phyloP scores from a whole-genome alignment of 2,888 invertebrate species.

The Poecilobothrus nobilitatus region DNA sequence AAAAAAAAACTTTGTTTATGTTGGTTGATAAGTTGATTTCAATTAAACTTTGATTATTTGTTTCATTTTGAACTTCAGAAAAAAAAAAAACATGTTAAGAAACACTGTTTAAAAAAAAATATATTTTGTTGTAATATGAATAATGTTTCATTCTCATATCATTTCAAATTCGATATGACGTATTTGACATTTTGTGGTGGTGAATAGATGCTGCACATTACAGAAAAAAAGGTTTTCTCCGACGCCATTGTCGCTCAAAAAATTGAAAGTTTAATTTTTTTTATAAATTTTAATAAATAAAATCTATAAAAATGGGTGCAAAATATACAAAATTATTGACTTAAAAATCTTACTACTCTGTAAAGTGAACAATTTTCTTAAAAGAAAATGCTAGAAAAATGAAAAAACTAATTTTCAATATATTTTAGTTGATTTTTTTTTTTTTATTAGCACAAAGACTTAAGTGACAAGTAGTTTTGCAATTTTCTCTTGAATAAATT shows the following conservation, averaged over 20 bases:
- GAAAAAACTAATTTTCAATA: constrained; percentile 4
- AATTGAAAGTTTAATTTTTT: neutral
- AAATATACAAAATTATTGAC: neutral
- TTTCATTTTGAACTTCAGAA: too few species aligned
- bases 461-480: neutral
- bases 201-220: constrained; percentile 6
- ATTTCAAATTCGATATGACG: neutral
- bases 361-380: neutral
- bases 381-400: neutral
- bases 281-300: neutral
- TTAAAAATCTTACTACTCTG: neutral
- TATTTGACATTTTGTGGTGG: constrained; percentile 2
- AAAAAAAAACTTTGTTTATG: too few species aligned
- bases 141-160: neutral
- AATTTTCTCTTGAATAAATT: neutral
- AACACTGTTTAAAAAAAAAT: neutral
- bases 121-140: neutral
- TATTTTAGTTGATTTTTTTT: neutral
- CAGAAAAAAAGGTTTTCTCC: constrained; percentile 6
- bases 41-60: too few species aligned
- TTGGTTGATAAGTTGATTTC: too few species aligned
- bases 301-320: neutral
- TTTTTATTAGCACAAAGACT: neutral
- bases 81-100: neutral
- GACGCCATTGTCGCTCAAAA: neutral